A percentile compares a stretch with the other conserved stretches of the same genome.
These are phyloP conservation scores for Melanaphis sacchari DNA, from an alignment of 1,140 invertebrate genomes.

Conservation along the genomic window DNA sequence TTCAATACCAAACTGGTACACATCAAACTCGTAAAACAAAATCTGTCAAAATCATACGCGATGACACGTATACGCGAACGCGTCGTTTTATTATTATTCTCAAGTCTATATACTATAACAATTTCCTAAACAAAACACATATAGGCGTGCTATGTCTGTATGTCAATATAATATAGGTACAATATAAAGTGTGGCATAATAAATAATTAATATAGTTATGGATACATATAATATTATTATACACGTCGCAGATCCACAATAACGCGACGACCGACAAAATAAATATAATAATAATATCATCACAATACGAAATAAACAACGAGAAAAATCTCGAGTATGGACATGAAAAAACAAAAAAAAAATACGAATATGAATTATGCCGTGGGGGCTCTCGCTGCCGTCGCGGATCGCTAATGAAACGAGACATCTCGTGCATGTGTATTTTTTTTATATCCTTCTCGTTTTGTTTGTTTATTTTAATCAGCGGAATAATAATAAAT, in stretches of 20 bases:
- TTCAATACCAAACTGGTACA: neutral
- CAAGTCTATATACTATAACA: neutral
- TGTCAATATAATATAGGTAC: neutral
- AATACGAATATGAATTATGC: neutral
- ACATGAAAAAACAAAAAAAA: neutral
- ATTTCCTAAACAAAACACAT: neutral
- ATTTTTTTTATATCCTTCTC: neutral
- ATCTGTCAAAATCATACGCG: neutral
- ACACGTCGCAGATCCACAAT: neutral
- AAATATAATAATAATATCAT: neutral
- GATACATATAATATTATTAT: neutral
- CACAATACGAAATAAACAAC: conserved; percentile 9
- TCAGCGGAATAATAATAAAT: conserved; percentile 1
- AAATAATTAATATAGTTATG: neutral
- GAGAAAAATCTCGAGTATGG: neutral
- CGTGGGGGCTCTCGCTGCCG: neutral
- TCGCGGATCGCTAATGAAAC: conserved; percentile 9
- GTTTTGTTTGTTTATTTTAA: conserved; percentile 37
- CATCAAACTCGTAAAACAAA: neutral
- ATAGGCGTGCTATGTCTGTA: neutral
- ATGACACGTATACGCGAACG: neutral
- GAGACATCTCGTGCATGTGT: neutral
- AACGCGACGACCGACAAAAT: neutral
- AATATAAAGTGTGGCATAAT: neutral
- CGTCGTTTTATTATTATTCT: neutral